Evolutionary conservation across 2,797 vertebrate genomes (phyloP), one percentile per base, ranked within the genome.

Genomic region (Phyllotis vaccarum): DNA sequence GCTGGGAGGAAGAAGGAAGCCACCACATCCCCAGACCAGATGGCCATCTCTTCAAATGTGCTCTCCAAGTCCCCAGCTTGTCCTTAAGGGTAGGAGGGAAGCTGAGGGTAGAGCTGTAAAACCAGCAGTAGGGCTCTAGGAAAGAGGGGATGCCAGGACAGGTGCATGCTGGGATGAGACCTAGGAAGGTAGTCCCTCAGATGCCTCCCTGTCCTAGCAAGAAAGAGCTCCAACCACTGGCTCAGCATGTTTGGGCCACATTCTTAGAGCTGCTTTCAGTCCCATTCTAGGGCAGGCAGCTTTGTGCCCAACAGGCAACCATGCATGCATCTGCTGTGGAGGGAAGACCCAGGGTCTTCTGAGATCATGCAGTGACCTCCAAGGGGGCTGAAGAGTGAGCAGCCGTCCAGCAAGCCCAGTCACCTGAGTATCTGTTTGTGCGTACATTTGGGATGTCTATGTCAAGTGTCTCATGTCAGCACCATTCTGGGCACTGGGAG

Each of bases 71-170:
- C 66, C 91, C 92, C 66, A 86, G 94, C 66, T 70, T 49, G 85
- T 92, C 62, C 89, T 92, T 56, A 52, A 93, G 37, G 74, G 52
- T 83, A 60, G 52, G 52, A 94, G 64, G 78, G 93, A 90, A 90
- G 91, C 92, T 66, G 87, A 86, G 62, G 88, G 49, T 2, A 37
- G 91, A 89, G 72, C 81, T 96, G 43, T 58, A 79, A 52, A 93
- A 83, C 82, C 31, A 88, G 87, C 70, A 46, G 21, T 0, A 66
- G 62, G 81, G 83, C 31, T 75, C 76, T 83, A 13, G 80, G 21
- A 68, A 66, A 93, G 60, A 89, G 58, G 81, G 80, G 70, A 27
- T 37, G 56, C 87, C 37, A 56, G 49, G 85, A 93, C 31, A 16
- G 24, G 40, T 19, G 72, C 34, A 22, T 78, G 66, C 60, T 14